These are phyloP conservation scores for Dioctria linearis DNA, from an alignment of 2,888 invertebrate species.

Conservation along the genomic window DNA sequence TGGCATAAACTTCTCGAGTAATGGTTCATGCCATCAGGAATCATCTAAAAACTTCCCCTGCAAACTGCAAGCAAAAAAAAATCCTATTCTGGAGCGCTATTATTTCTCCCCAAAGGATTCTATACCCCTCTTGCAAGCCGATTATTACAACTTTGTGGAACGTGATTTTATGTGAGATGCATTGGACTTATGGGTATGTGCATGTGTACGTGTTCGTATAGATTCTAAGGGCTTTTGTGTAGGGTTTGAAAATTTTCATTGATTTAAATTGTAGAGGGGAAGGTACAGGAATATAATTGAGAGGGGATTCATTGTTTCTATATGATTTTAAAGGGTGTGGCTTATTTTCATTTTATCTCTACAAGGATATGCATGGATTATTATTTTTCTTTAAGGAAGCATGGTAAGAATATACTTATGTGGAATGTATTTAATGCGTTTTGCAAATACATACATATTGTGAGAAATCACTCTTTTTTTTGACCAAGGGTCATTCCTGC, in stretches of 20 bases:
- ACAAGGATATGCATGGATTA: constrained; percentile 29
- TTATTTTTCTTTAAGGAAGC: constrained; percentile 6
- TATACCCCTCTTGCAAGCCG: constrained; percentile 17
- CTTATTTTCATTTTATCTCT: constrained; percentile 36
- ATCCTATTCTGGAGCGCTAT: not conserved
- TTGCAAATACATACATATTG: not conserved
- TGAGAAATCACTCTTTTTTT: constrained; percentile 46
- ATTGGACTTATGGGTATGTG: not conserved
- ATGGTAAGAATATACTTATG: not conserved
- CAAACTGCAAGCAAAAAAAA: constrained; percentile 26
- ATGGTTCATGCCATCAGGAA: constrained; percentile 41
- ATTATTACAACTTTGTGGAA: constrained; percentile 44
- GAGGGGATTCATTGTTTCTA: constrained; percentile 44
- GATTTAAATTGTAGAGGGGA: constrained; percentile 44
- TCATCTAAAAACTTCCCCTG: constrained; percentile 36
- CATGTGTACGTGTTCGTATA: constrained; percentile 5
- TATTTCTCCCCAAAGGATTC: constrained; percentile 26
- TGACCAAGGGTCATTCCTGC: constrained; percentile 49
- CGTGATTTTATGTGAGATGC: constrained; percentile 24
- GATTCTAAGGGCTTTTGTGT: constrained; percentile 8
- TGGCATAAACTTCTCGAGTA: constrained; percentile 35
- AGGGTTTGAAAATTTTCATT: constrained; percentile 51
- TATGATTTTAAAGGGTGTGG: constrained; percentile 38
- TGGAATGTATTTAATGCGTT: constrained; percentile 39
- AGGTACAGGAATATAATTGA: constrained; percentile 26